Conservation (phyloP, 2,113 vertebrate species). For the Sinocyclocheilus grahami region DNA sequence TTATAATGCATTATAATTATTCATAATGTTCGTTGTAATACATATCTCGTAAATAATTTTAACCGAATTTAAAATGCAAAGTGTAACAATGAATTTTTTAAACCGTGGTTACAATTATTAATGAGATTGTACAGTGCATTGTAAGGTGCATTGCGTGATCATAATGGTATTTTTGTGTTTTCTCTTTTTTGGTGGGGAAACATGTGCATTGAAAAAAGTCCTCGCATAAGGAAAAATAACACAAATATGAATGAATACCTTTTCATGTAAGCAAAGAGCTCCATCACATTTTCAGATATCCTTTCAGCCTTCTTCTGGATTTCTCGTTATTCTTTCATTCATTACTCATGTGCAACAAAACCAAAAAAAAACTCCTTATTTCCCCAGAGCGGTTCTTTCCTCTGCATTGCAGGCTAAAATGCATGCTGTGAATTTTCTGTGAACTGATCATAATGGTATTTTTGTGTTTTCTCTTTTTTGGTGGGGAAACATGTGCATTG, state of each 20-base stretch:
- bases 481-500: not conserved
- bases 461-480: constrained; percentile 31
- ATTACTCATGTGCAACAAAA: constrained; percentile 20
- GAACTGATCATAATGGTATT: constrained; percentile 25
- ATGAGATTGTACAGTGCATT: too few species aligned
- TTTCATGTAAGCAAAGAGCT: not conserved
- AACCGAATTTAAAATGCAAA: too few species aligned
- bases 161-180: constrained; percentile 35
- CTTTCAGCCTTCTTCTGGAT: not conserved
- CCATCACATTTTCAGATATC: not conserved
- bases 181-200: not conserved
- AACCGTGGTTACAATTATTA: too few species aligned
- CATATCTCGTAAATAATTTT: too few species aligned
- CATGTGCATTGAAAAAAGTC: constrained; percentile 29
- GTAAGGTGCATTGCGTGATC: too few species aligned
- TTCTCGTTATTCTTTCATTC: not conserved
- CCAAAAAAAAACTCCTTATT: not conserved
- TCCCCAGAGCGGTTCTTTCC: not conserved
- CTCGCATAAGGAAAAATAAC: constrained; percentile 64
- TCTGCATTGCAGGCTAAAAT: not conserved
- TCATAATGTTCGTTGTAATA: too few species aligned
- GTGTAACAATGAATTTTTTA: too few species aligned
- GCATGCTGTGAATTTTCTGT: not conserved
- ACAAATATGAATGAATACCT: constrained; percentile 77
- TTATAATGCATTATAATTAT: too few species aligned